phyloP scores from a whole-genome alignment of 2,113 vertebrate species.

The Lepus europaeus region DNA sequence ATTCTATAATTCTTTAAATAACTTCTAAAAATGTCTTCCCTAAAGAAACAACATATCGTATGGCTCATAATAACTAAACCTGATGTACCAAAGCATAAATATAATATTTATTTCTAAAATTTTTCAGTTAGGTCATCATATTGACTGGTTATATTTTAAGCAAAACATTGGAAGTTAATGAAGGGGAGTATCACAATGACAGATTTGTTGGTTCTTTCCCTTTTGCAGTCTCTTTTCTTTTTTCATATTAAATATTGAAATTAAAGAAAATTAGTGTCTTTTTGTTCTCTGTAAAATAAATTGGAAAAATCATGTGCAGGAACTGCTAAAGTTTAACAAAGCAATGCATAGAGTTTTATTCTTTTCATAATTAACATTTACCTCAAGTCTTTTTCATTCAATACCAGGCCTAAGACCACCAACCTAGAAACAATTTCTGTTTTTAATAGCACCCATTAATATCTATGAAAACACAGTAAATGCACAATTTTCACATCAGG shows the following conservation, averaged over 20 bases:
- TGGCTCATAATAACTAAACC: conserved; percentile 60
- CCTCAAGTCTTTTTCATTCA: conserved; percentile 62
- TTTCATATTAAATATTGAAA: conserved; percentile 48
- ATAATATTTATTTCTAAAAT: conserved; percentile 60
- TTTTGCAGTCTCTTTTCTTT: conserved; percentile 33
- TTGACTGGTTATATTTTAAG: conserved; percentile 56
- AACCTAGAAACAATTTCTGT: conserved; percentile 79
- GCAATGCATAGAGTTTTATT: conserved; percentile 57
- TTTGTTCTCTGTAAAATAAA: conserved; percentile 62
- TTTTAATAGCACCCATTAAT: conserved; percentile 82
- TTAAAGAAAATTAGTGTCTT: conserved; percentile 41
- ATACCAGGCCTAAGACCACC: conserved; percentile 69
- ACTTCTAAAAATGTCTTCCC: conserved; percentile 83
- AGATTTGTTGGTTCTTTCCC: background rate
- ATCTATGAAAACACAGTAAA: conserved; percentile 82
- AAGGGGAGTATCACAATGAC: conserved; percentile 35
- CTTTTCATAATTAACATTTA: conserved; percentile 75
- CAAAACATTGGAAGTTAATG: conserved; percentile 47
- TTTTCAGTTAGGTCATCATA: conserved; percentile 53
- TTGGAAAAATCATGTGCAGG: background rate
- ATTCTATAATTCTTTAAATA: conserved; percentile 84
- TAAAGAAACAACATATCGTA: conserved; percentile 83
- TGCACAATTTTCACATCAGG: conserved; percentile 81
- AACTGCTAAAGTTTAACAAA: conserved; percentile 64
- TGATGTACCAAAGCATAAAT: conserved; percentile 53